phyloP scores from a whole-genome alignment of 2,113 vertebrate species.

The Erythrocercus mccallii region DNA sequence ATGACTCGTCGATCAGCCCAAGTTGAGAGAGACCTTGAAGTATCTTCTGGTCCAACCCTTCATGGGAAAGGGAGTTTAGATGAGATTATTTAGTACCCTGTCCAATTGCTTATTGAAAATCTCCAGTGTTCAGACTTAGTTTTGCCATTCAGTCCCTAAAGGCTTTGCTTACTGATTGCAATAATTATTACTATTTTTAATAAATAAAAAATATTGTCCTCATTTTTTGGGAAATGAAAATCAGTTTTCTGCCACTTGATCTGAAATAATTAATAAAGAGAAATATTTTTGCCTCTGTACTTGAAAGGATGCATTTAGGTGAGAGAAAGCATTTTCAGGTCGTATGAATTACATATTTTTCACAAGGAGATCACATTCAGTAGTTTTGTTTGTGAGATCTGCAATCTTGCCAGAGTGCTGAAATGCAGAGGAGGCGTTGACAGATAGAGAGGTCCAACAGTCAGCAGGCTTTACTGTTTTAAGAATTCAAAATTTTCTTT shows the following conservation, averaged over 20 bases:
- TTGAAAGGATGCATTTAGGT: neutral
- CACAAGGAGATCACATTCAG: neutral
- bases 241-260: neutral
- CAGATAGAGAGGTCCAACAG: neutral
- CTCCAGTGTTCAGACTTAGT: neutral
- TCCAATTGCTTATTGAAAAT: neutral
- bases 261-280: neutral
- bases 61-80: neutral
- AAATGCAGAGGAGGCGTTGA: neutral
- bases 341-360: neutral
- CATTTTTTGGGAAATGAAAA: neutral
- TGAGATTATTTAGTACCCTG: neutral
- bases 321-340: neutral
- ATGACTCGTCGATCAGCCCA: neutral
- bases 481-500: neutral
- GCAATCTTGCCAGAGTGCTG: neutral
- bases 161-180: neutral
- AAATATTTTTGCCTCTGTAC: neutral
- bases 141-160: neutral
- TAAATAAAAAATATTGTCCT: neutral
- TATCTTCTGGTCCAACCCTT: neutral
- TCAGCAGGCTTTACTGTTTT: neutral
- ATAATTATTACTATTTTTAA: neutral
- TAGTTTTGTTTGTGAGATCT: neutral
- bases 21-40: neutral